A percentile compares a stretch with the other conserved stretches of the same genome.
Conservation (phyloP, 2,113 vertebrate genomes). For the Anarhynchus alexandrinus region DNA sequence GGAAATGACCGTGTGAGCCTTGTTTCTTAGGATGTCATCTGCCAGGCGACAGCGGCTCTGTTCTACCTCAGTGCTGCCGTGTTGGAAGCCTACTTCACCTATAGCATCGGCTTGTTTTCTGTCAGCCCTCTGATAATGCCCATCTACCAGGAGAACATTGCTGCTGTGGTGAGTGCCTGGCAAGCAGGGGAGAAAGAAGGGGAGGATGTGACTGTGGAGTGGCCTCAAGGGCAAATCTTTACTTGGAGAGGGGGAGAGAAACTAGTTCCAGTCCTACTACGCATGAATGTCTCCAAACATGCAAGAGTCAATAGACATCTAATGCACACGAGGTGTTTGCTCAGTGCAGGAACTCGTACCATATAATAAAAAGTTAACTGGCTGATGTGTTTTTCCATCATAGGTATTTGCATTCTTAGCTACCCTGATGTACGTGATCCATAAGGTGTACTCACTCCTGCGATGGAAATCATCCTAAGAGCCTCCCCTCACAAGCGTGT, state of each 20-base stretch:
- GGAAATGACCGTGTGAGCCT: neutral
- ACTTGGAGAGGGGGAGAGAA: neutral
- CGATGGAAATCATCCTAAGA: slow-evolving; percentile 80
- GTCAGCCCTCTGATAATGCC: accelerated
- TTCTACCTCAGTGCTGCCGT: slow-evolving; percentile 83
- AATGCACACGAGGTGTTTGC: neutral
- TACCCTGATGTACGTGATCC: slow-evolving; percentile 80
- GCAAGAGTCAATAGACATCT: neutral
- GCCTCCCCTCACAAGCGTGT: neutral
- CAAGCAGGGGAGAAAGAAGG: neutral
- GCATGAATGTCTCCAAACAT: neutral
- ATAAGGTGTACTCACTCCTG: slow-evolving; percentile 72
- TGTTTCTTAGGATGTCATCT: slow-evolving; percentile 73
- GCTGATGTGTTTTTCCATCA: neutral
- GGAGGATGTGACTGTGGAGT: neutral
- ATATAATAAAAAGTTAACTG: neutral
- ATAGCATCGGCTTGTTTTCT: accelerated
- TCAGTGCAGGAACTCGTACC: neutral
- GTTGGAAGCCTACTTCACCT: slow-evolving; percentile 54
- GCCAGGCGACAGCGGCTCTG: slow-evolving; percentile 71
- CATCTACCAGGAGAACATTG: slow-evolving; percentile 65
- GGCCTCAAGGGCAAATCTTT: neutral
- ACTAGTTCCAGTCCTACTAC: accelerated
- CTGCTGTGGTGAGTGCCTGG: slow-evolving; percentile 77
- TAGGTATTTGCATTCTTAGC: slow-evolving; percentile 81